These are phyloP conservation scores for Campylomormyrus numenius DNA, from an alignment of 2,113 vertebrate species.

Conservation along the genomic window DNA sequence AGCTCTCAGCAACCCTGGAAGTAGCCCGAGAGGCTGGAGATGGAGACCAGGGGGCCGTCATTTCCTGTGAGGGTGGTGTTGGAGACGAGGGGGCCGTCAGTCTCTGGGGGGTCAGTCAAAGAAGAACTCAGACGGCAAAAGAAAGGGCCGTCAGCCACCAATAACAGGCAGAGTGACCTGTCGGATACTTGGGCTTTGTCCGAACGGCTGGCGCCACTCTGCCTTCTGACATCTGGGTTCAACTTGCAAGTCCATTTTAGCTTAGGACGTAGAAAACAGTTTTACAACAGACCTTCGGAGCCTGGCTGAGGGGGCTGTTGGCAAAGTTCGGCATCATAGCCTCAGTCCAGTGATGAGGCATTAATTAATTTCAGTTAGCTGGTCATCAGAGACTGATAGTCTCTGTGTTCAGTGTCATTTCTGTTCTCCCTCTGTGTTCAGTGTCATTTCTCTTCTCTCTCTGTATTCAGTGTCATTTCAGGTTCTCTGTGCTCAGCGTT, in stretches of 20 bases:
- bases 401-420: background rate
- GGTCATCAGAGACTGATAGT: background rate
- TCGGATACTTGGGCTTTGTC: background rate
- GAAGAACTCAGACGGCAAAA: background rate
- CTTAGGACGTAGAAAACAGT: background rate
- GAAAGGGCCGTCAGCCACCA: background rate
- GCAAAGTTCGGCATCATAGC: background rate
- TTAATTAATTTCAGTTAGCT: background rate
- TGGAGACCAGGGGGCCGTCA: background rate
- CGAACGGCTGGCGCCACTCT: background rate
- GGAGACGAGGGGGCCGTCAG: background rate
- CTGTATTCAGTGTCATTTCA: background rate
- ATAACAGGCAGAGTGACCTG: background rate
- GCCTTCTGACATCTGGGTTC: background rate
- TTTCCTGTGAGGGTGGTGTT: background rate
- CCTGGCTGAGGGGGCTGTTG: background rate
- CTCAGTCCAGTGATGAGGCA: background rate
- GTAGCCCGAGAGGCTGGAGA: background rate
- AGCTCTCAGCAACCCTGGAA: no score
- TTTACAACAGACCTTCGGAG: background rate
- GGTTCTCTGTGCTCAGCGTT: background rate
- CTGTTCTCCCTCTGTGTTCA: background rate
- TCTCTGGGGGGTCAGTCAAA: background rate
- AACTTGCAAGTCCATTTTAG: background rate
- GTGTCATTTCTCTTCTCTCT: background rate